Evolutionary conservation across 1,140 invertebrate genomes (phyloP).

Genomic region (Drosophila eugracilis): DNA sequence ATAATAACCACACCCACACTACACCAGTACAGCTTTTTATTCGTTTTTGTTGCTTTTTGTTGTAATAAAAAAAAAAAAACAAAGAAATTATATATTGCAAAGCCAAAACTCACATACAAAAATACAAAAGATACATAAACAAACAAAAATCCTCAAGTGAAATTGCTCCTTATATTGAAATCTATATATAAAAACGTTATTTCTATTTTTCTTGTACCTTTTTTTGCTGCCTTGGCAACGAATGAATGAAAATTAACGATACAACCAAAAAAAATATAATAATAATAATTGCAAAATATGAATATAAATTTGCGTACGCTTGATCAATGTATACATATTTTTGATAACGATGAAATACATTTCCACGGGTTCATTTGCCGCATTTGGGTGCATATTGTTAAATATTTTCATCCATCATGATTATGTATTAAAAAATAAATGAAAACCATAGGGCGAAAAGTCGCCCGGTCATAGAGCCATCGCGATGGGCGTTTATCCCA

Average conservation of each 20-base stretch:
- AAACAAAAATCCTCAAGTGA: conserved; percentile 42
- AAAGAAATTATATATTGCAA: conserved; percentile 16
- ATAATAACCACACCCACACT: conserved; percentile 39
- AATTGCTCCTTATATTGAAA: conserved; percentile 52
- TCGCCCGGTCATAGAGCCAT: conserved; percentile 94
- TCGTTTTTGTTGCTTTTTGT: conserved; percentile 36
- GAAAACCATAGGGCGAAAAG: conserved; percentile 90
- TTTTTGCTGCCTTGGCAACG: conserved; percentile 83
- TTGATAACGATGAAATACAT: conserved; percentile 39
- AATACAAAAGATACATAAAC: conserved; percentile 47
- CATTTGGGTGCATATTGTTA: conserved; percentile 44
- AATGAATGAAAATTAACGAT: conserved; percentile 68
- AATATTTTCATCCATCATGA: conserved; percentile 42
- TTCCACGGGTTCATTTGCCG: conserved; percentile 33
- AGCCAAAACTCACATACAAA: conserved; percentile 43
- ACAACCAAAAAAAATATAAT: too few species aligned
- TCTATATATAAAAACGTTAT: conserved; percentile 71
- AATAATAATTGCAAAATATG: conserved; percentile 35
- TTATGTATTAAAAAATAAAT: too few species aligned
- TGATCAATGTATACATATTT: conserved; percentile 67
- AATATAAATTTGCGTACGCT: conserved; percentile 68
- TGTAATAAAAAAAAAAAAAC: conserved; percentile 18
- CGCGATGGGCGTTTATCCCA: conserved; percentile 94
- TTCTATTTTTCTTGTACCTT: conserved; percentile 80
- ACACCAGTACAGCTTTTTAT: conserved; percentile 43